phyloP scores from a whole-genome alignment of 2,888 invertebrate genomes.

The Campoletis raptor region DNA sequence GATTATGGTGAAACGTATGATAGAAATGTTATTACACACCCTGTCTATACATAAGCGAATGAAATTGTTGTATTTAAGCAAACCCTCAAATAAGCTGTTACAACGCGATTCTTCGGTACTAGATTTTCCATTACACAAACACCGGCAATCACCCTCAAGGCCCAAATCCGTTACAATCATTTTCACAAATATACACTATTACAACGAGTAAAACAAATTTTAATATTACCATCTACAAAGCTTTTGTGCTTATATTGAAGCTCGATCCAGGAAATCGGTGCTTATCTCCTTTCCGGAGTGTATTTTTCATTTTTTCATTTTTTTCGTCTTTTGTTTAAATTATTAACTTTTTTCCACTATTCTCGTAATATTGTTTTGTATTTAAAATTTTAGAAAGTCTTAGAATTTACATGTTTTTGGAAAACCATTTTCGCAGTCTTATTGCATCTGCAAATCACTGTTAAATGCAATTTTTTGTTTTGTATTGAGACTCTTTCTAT shows the following conservation, averaged over 20 bases:
- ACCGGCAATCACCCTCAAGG: slow-evolving; percentile 19
- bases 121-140: slow-evolving; percentile 30
- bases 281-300: neutral
- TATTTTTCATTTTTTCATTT: neutral
- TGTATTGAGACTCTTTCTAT: neutral
- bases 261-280: neutral
- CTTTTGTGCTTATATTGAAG: slow-evolving; percentile 6
- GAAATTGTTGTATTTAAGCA: slow-evolving; percentile 79
- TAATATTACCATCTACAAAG: slow-evolving; percentile 23
- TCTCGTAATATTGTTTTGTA: too few relatives aligned
- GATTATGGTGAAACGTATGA: slow-evolving; percentile 47
- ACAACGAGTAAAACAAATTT: slow-evolving; percentile 55
- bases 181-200: slow-evolving; percentile 45
- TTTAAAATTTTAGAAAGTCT: too few relatives aligned
- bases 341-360: neutral
- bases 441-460: too few relatives aligned
- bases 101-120: slow-evolving; percentile 31
- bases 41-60: slow-evolving; percentile 59
- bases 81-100: slow-evolving; percentile 56
- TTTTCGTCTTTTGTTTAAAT: neutral
- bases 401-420: too few relatives aligned
- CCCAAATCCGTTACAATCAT: slow-evolving; percentile 2
- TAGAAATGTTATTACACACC: slow-evolving; percentile 44
- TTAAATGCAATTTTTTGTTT: neutral
- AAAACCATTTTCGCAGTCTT: too few relatives aligned